Evolutionary conservation across 2,113 vertebrate species (phyloP).

Genomic region (Perca fluviatilis): DNA sequence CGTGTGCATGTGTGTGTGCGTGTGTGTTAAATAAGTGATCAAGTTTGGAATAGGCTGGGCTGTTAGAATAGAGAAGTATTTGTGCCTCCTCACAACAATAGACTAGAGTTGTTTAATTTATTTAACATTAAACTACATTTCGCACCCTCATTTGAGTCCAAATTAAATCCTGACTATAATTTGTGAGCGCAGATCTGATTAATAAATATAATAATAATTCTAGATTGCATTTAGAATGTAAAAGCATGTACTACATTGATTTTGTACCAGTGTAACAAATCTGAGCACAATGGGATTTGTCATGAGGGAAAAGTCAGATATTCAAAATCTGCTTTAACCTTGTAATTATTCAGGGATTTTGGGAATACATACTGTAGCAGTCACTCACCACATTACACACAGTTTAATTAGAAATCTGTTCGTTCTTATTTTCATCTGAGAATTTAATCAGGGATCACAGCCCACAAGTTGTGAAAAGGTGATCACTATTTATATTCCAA

Average conservation of each 20-base stretch:
- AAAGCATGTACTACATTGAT: background rate
- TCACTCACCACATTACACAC: conserved; percentile 1
- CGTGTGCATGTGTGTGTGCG: background rate
- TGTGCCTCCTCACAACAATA: background rate
- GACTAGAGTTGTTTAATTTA: no score
- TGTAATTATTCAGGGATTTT: conserved; percentile 7
- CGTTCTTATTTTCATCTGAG: background rate
- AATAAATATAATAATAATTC: background rate
- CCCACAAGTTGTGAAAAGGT: background rate
- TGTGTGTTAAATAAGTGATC: background rate
- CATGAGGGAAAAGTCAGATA: background rate
- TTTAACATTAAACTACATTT: background rate
- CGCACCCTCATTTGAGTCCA: background rate
- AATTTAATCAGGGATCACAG: conserved; percentile 18
- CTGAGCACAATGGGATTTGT: background rate
- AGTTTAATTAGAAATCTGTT: conserved; percentile 33
- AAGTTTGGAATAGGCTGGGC: background rate
- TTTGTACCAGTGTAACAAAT: background rate
- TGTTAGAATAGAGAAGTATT: background rate
- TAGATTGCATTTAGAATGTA: background rate
- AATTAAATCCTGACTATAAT: background rate
- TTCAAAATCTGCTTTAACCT: conserved; percentile 5
- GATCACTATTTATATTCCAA: background rate
- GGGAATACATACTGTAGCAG: background rate
- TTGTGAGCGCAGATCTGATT: background rate